Base-by-base conservation (phyloP, 1,140 invertebrate species). In the Mamestra configurata region DNA sequence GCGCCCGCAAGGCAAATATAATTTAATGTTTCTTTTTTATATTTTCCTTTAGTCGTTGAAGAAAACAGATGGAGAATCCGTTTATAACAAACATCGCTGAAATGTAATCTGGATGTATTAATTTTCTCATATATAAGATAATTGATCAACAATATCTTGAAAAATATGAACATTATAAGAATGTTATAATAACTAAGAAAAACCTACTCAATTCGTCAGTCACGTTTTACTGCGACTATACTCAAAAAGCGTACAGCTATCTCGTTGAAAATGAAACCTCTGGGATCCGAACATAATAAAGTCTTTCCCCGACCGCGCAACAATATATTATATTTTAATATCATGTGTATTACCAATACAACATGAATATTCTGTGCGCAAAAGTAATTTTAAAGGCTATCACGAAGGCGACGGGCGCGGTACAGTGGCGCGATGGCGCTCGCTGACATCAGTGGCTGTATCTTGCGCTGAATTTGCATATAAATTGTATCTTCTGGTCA, bases 401-500 rank as follows among this genome's bases (percentile, higher is more conserved):
- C 92, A 93, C 89, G 83, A 89, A 88, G 82, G 79, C 82, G 86
- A 83, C 84, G 73, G 72, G 53, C 49, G 76, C 40, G 70, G 73
- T 13, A 43, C 46, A 79, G 59, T 57, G 46, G 37, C 61, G 71
- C 10, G 82, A 5, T 31, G 81, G 82, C 84, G 80, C 85, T 81
- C 84, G 75, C 78, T 83, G 84, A 83, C 90, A 90, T 92, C 92
- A 90, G 86, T 88, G 90, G 88, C 92, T 92, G 92, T 93, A 93
- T 93, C 93, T 93, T 93, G 86, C 88, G 85, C 89, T 84, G 84
- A 89, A 94, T 94, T 94, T 92, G 92, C 92, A 93, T 94, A 94
- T 94, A 94, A 93, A 94, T 94, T 94, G 92, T 94, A 88, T 94
- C 93, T 94, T 93, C 89, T 91, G 90, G 89, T 92, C 92, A 91